These are phyloP conservation scores for Turdus rufiventris DNA, from an alignment of 2,113 vertebrate species.

Conservation along the genomic window DNA sequence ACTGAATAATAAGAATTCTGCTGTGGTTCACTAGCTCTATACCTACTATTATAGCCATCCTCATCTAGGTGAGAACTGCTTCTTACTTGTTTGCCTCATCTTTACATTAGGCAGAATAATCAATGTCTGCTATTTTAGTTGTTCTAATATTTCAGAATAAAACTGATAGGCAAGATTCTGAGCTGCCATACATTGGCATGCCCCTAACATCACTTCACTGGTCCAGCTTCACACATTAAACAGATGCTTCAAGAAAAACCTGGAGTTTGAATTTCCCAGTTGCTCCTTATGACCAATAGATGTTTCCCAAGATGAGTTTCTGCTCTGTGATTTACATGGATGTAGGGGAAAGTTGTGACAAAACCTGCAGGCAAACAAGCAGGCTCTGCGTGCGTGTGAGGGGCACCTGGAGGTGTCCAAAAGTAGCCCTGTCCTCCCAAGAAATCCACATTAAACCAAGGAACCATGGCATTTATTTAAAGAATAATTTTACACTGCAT, in stretches of 20 bases:
- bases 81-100: neutral
- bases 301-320: neutral
- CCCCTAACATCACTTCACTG: neutral
- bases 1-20: neutral
- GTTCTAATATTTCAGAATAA: neutral
- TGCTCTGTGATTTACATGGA: neutral
- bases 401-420: neutral
- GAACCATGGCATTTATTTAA: neutral
- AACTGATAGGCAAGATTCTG: neutral
- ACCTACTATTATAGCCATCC: neutral
- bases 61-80: neutral
- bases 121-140: neutral
- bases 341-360: accelerated
- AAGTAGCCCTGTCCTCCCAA: neutral
- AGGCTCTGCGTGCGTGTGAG: neutral
- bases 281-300: neutral
- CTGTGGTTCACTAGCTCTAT: neutral
- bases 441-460: neutral
- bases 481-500: neutral
- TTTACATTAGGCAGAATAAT: neutral
- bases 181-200: neutral
- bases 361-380: neutral
- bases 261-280: neutral
- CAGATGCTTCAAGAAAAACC: neutral
- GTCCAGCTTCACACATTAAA: neutral